Conservation (phyloP, 2,113 vertebrate species). For the Paramormyrops kingsleyae region DNA sequence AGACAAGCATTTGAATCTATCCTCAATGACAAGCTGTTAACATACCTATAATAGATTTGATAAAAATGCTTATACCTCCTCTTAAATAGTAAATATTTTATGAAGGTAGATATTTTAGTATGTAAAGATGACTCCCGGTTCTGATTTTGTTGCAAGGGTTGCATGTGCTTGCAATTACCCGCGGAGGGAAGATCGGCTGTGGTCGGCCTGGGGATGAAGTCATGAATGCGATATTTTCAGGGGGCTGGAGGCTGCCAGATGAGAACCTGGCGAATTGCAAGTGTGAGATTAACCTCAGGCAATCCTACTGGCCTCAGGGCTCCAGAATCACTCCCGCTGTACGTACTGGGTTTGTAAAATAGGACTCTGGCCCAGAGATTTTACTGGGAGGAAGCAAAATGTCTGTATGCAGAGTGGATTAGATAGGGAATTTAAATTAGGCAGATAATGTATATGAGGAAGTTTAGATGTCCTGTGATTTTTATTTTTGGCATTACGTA, state of each 20-base stretch:
- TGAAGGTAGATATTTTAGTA: background rate
- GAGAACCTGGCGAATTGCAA: background rate
- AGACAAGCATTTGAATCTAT: background rate
- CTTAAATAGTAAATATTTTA: conserved; percentile 1
- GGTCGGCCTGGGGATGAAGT: conserved; percentile 3
- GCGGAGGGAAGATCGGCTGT: background rate
- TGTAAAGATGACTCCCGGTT: background rate
- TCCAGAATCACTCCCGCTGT: background rate
- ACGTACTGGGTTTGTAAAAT: background rate
- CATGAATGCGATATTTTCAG: conserved; percentile 14
- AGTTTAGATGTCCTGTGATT: background rate
- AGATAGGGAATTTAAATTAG: conserved; percentile 1
- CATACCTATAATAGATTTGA: background rate
- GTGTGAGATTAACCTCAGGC: background rate
- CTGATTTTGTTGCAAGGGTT: background rate
- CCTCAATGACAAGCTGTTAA: background rate
- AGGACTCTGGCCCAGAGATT: background rate
- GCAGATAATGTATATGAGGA: background rate
- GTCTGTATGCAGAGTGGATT: background rate
- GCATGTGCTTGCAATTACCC: conserved; percentile 13
- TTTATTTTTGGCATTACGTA: background rate
- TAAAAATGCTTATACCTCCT: background rate
- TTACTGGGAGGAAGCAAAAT: background rate
- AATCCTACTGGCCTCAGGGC: conserved; percentile 3
- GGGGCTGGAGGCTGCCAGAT: background rate